These are phyloP conservation scores for Solen grandis DNA, from an alignment of 1,140 invertebrate species.

Conservation along the genomic window DNA sequence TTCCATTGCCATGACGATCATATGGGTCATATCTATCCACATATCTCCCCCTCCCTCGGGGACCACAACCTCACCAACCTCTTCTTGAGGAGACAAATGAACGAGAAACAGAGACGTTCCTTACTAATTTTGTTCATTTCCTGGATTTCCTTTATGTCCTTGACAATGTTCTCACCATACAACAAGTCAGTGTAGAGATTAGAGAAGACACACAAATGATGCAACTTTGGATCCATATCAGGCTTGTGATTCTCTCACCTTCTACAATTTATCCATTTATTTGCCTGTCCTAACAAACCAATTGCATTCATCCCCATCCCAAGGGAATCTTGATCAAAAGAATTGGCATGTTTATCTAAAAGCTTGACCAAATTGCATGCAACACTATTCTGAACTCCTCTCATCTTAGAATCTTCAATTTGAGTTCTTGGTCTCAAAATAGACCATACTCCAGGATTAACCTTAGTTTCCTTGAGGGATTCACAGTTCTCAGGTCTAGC, in stretches of 20 bases:
- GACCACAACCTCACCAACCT: no score
- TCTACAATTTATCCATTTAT: conserved; percentile 22
- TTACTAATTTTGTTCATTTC: conserved; percentile 10
- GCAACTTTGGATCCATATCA: conserved; percentile 14
- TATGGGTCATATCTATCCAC: no score
- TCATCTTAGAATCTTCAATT: conserved; percentile 29
- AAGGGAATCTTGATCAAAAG: neutral
- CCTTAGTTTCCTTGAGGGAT: neutral
- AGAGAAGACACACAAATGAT: neutral
- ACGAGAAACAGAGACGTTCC: no score
- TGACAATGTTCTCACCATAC: no score
- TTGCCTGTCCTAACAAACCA: conserved; percentile 6
- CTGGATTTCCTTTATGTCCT: no score
- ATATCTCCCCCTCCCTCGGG: no score
- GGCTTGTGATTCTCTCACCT: no score
- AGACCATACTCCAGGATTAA: conserved; percentile 17
- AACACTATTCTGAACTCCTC: conserved; percentile 26
- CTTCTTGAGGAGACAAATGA: no score
- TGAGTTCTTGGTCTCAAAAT: conserved; percentile 12
- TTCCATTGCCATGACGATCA: no score
- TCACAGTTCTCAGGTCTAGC: no score
- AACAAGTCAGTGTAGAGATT: neutral
- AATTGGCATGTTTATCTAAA: conserved; percentile 1
- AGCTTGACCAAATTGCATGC: neutral
- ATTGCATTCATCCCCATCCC: conserved; percentile 1